Conservation (phyloP, 2,113 vertebrate species). For the Neodontobutis hainanensis region DNA sequence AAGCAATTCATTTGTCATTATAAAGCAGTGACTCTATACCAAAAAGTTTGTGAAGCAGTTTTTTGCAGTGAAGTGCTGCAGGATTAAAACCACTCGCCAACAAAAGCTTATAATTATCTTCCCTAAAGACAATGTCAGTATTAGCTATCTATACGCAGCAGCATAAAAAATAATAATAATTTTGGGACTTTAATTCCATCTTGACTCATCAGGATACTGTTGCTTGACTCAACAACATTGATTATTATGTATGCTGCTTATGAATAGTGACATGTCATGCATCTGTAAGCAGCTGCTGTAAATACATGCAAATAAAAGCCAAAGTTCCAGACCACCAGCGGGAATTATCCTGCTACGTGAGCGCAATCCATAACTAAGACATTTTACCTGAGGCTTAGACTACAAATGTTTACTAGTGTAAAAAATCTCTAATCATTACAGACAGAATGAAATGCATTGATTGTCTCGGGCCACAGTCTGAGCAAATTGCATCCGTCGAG, state of each 20-base stretch:
- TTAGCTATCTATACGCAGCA: no score
- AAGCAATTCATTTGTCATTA: no score
- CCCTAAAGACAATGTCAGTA: no score
- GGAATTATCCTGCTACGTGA: neutral
- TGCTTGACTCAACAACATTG: neutral
- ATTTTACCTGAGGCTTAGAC: neutral
- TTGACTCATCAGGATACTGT: no score
- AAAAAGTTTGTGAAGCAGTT: no score
- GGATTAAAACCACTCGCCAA: no score
- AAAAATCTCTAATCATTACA: constrained; percentile 21
- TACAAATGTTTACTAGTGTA: constrained; percentile 17
- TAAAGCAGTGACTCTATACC: no score
- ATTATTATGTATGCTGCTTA: neutral
- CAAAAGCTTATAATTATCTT: no score
- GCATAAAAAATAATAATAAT: no score
- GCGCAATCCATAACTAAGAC: neutral
- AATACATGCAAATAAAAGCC: constrained; percentile 10
- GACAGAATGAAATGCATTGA: constrained; percentile 20
- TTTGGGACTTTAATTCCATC: no score
- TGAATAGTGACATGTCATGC: neutral
- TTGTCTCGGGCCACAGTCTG: neutral
- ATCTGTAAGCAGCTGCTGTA: neutral
- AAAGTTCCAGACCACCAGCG: neutral
- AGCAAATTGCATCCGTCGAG: constrained; percentile 1
- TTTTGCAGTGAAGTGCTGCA: no score